Evolutionary conservation across 2,888 invertebrate genomes (phyloP).

Genomic region (Luperina nickerlii): DNA sequence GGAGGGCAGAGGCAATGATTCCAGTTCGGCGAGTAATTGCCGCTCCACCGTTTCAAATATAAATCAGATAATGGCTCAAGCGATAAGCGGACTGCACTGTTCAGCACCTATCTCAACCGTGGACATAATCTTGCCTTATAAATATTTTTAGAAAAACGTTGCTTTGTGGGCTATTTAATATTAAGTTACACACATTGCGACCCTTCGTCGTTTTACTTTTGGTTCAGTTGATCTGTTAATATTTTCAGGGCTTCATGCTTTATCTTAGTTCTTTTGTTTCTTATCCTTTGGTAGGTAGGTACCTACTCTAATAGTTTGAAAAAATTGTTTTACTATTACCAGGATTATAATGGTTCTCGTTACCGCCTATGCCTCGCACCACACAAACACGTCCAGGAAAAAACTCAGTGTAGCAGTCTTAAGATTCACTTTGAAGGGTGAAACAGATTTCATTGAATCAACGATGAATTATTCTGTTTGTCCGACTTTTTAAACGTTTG

Average conservation of each 20-base stretch:
- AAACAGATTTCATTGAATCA: slow-evolving; percentile 79
- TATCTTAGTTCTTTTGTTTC: not conserved
- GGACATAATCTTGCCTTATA: too few species aligned
- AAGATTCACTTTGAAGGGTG: slow-evolving; percentile 81
- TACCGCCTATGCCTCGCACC: slow-evolving; percentile 54
- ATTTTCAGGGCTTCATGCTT: not conserved
- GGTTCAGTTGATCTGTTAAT: not conserved
- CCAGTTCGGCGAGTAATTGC: slow-evolving; percentile 87
- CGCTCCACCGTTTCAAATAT: slow-evolving; percentile 81
- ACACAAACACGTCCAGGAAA: slow-evolving; percentile 76
- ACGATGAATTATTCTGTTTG: slow-evolving; percentile 88
- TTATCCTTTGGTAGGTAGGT: not conserved
- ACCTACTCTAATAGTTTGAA: too few species aligned
- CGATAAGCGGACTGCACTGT: slow-evolving; percentile 41
- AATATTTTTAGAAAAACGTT: too few species aligned
- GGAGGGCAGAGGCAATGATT: slow-evolving; percentile 87
- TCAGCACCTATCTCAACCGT: too few species aligned
- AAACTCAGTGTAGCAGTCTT: slow-evolving; percentile 77
- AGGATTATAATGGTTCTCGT: slow-evolving; percentile 20
- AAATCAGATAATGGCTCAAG: slow-evolving; percentile 74
- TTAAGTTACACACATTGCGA: not conserved
- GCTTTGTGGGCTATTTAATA: not conserved
- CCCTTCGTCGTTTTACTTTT: not conserved
- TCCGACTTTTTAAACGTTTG: slow-evolving; percentile 82
- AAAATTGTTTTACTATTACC: not conserved